Base-by-base conservation (phyloP, 2,888 invertebrate genomes). In the Pachliopta kotzebuea region DNA sequence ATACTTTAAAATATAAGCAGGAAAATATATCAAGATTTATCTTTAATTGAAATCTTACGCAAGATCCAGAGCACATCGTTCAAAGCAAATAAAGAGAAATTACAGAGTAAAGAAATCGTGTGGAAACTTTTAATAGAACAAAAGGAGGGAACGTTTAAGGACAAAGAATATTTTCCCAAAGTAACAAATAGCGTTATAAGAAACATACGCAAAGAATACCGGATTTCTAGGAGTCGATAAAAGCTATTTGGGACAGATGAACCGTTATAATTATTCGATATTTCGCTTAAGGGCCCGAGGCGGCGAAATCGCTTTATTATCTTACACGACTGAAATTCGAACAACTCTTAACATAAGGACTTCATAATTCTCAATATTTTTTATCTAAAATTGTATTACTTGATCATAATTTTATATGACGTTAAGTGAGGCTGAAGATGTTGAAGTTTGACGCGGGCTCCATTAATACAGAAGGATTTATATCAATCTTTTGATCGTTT, bases 251-350 rank as follows among this genome's bases (percentile, higher is more conserved):
- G 29, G 56, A 37, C 56, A 56, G 56, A 62, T 56, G 62, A 56
- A 56, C 50, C 62, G 62, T 56, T 56, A 62, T 62, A 56, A 62
- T 62, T 50, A 62, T 62, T 56, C 62, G 49, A 52, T 21, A 49
- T 56, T 56, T 62, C 52, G 50, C 49, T 62, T 56, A 50, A 62
- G 56, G 31, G 18, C 56, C 2, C 50, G 26, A 31, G 21, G 55
- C 54, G 26, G 20, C 42, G n/a, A 26, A 55, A 54, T 42, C 55
- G 26, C 45, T 55, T 61, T 60, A 60, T 60, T 60, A 31, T 29
- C 49, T 49, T 20, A 49, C 20, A 49, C 49, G 49, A 9, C 49
- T 20, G 49, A 20, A 20, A 49, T 49, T 20, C 49, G 49, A 49
- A 20, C n/a, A 49, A n/a, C n/a, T 20, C 20, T 49, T 49, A 20